Evolutionary conservation across 2,888 invertebrate genomes (phyloP).

Genomic region (Pterostichus niger): DNA sequence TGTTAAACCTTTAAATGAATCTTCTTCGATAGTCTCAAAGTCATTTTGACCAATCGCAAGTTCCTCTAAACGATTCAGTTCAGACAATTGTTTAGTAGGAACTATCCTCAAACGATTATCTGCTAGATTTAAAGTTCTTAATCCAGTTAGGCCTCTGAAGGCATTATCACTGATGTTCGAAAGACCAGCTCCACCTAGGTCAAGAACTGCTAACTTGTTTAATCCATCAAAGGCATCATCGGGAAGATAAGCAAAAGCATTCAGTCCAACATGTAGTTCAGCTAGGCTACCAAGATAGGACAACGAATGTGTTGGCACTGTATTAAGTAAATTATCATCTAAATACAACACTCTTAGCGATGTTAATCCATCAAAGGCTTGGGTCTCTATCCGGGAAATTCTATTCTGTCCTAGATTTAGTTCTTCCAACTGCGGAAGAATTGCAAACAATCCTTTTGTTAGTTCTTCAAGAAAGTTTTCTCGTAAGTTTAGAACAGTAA

Average conservation of each 20-base stretch:
- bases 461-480: conserved; percentile 91
- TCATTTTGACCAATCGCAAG: conserved; percentile 91
- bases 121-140: conserved; percentile 88
- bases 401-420: conserved; percentile 92
- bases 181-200: conserved; percentile 89
- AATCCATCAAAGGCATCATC: conserved; percentile 89
- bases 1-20: conserved; percentile 88
- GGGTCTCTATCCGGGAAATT: conserved; percentile 88
- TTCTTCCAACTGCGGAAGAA: conserved; percentile 88
- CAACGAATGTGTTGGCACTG: conserved; percentile 87
- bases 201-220: conserved; percentile 86
- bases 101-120: conserved; percentile 88
- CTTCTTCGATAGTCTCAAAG: conserved; percentile 84
- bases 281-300: conserved; percentile 87
- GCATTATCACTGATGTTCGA: conserved; percentile 88
- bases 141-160: conserved; percentile 86
- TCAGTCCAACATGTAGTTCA: conserved; percentile 91
- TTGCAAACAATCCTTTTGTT: conserved; percentile 86
- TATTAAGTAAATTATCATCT: conserved; percentile 90
- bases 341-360: conserved; percentile 89
- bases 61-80: conserved; percentile 87
- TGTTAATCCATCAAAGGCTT: conserved; percentile 87
- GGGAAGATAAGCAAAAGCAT: conserved; percentile 87
- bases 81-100: conserved; percentile 87
- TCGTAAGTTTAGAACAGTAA: conserved; percentile 89